Conservation (phyloP, 1,140 invertebrate species). For the Drosophila yakuba region DNA sequence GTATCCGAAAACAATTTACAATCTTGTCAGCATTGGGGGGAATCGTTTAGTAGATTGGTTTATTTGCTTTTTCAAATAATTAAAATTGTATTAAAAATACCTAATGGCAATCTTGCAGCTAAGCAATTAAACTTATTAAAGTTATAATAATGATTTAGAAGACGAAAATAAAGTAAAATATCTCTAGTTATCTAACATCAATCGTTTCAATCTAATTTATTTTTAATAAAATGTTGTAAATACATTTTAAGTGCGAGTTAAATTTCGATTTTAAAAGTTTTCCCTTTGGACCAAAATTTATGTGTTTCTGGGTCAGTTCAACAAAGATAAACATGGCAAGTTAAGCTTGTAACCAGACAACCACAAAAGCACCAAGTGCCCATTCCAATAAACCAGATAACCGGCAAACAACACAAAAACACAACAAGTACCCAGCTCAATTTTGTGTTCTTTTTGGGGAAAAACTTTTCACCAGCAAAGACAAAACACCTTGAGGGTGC, state of each 20-base stretch:
- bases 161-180: too few relatives aligned
- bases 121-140: conserved; percentile 21
- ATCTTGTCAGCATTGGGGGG: conserved; percentile 6
- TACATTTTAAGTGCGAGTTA: conserved; percentile 21
- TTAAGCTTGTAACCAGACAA: conserved; percentile 44
- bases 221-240: conserved; percentile 16
- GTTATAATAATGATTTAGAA: too few relatives aligned
- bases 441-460: conserved; percentile 18
- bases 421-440: conserved; percentile 29
- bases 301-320: conserved; percentile 61
- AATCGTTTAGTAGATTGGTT: conserved; percentile 17
- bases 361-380: conserved; percentile 22
- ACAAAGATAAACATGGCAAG: conserved; percentile 61
- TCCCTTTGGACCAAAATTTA: conserved; percentile 48
- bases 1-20: conserved; percentile 5
- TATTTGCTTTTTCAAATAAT: neutral
- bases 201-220: neutral
- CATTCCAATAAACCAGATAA: conserved; percentile 45
- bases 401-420: conserved; percentile 32
- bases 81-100: neutral
- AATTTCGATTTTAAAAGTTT: conserved; percentile 36
- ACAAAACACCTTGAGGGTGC: conserved; percentile 42
- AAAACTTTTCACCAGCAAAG: conserved; percentile 41
- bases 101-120: neutral
- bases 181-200: too few relatives aligned